These are phyloP conservation scores for Allolobophora icterica DNA, from an alignment of 2,888 invertebrate species.

Conservation along the genomic window DNA sequence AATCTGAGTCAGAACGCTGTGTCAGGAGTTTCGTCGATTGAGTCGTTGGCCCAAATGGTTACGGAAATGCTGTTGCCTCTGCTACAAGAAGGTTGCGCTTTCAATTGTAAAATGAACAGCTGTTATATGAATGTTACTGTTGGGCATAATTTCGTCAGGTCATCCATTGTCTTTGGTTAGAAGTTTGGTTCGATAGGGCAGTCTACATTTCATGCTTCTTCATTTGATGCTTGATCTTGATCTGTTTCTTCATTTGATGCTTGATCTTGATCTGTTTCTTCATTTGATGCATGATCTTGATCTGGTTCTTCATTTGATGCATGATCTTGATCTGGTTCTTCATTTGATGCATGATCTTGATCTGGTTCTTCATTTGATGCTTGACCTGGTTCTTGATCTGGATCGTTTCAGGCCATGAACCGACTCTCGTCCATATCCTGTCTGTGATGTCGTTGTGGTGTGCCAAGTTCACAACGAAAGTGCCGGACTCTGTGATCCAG, in stretches of 20 bases:
- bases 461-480: conserved; percentile 71
- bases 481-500: conserved; percentile 74
- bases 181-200: too few relatives aligned
- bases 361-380: too few relatives aligned
- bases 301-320: too few relatives aligned
- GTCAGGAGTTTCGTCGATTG: conserved; percentile 69
- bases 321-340: too few relatives aligned
- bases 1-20: conserved; percentile 77
- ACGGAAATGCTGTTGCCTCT: conserved; percentile 77
- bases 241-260: too few relatives aligned
- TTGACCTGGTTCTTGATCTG: not conserved
- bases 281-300: too few relatives aligned
- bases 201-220: too few relatives aligned
- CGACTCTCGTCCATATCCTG: conserved; percentile 81
- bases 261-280: too few relatives aligned
- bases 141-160: too few relatives aligned
- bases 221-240: too few relatives aligned
- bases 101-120: not conserved
- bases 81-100: conserved; percentile 70
- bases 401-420: conserved; percentile 78
- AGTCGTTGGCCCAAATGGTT: conserved; percentile 72
- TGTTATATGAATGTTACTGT: not conserved
- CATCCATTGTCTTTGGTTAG: too few relatives aligned
- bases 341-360: not conserved
- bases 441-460: conserved; percentile 84